Base-by-base conservation (phyloP, 2,888 invertebrate species). In the Argyresthia albistria region DNA sequence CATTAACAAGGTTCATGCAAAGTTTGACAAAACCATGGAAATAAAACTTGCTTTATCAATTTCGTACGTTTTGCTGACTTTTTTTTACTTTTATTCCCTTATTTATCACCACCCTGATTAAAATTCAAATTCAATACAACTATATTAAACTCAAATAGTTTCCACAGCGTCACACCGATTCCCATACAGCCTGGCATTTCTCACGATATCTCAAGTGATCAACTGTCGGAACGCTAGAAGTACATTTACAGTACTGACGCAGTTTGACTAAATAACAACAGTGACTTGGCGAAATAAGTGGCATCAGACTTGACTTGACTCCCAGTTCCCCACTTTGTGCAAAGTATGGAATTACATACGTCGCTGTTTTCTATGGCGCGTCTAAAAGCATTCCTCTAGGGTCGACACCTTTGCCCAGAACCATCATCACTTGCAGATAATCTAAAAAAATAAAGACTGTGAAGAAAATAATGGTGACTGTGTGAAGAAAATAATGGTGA, bases 261-360 rank as follows among this genome's bases (percentile, higher is more conserved):
- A 12, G 46, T 45, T 45, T 45, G 8, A 14, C n/a, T 14, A 46
- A n/a, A 35, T 1, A 46, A 46, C 16, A 46, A 46, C 46, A 35
- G n/a, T 49, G 37, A 49, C 49, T 14, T n/a, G 36, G 37, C 49
- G 14, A 14, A 46, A 36, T 49, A 37, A 49, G 49, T 37, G 36
- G 47, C 47, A 47, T 25, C 25, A 12, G 10, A 25, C 25, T 47
- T 47, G 45, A n/a, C 25, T 16, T 54, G 53, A 61, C 66, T 69
- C 69, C 67, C 66, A 66, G 64, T 73, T 75, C 69, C 69, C 67
- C 66, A 66, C 65, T 73, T 75, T 76, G 71, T 77, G 61, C 64
- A 66, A 63, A 72, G 69, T 76, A 77, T 78, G 76, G 75, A 77
- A 76, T 81, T 77, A 77, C 78, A 76, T 71, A 78, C 78, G 74